Base-by-base conservation (phyloP, 2,888 invertebrate genomes). In the Atrina japonica region DNA sequence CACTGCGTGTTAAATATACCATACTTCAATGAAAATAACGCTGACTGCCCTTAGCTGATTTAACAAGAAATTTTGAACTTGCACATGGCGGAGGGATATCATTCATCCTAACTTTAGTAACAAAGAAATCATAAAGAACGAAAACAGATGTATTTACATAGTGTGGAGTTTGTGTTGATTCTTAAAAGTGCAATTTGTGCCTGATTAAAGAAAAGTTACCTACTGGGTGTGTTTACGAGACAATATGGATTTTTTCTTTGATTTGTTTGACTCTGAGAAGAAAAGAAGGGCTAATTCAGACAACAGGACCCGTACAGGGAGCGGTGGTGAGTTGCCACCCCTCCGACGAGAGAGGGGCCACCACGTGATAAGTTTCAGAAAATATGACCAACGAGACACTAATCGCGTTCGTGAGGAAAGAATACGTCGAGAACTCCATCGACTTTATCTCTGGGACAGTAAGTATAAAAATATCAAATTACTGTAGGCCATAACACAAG, bases 201-300 rank as follows among this genome's bases (percentile, higher is more conserved):
- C 9, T 40, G 53, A 14, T 35, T 29, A 18, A 3, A 40, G 14
- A 30, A 40, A 40, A 14, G 40, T 35, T 35, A 35, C 35, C 11
- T 11, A 35, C 11, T 35, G 35, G 11, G n/a, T n/a, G n/a, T 35
- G 11, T 35, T 35, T 35, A 21, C 21, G 27, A 35, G 35, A 11
- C 45, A 77, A 55, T 43, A 82, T 85, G 84, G 82, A 83, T 70
- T 85, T 85, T 73, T 81, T 85, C 52, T 76, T 83, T 56, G 85
- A 85, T 53, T 73, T 85, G 70, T 81, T 85, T 55, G 83, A 84
- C 52, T 76, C 80, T 18, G 83, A 83, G 47, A 82, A 78, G 56
- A 74, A 77, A 41, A 61, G 75, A 6, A 70, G 76, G 45, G 68
- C 68, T 29, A 70, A 67, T 41, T 70, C 77, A 45, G 74, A 78